A percentile compares a stretch with the other conserved stretches of the same genome.
phyloP scores from a whole-genome alignment of 2,888 invertebrate genomes.

The Abrostola tripartita region DNA sequence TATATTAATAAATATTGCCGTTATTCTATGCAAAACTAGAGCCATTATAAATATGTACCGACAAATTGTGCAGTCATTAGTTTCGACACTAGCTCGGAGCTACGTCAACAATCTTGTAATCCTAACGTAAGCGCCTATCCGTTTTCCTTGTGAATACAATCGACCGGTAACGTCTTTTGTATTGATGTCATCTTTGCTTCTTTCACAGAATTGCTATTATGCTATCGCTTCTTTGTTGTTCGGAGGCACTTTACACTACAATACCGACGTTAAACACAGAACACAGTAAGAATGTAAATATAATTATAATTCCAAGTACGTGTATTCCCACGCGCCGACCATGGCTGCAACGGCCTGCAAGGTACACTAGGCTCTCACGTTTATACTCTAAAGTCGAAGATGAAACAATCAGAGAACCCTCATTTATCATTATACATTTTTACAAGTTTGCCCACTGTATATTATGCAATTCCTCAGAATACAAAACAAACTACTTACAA shows the following conservation, averaged over 20 bases:
- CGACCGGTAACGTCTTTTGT: slow-evolving; percentile 51
- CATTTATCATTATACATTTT: slow-evolving; percentile 9
- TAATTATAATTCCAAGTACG: slow-evolving; percentile 73
- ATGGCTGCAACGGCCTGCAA: slow-evolving; percentile 58
- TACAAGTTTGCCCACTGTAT: background rate
- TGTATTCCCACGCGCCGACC: slow-evolving; percentile 75
- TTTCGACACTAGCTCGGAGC: slow-evolving; percentile 41
- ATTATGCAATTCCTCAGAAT: background rate
- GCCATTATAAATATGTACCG: slow-evolving; percentile 22
- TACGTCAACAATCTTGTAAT: slow-evolving; percentile 43
- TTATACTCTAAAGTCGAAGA: slow-evolving; percentile 9
- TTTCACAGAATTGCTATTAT: slow-evolving; percentile 55
- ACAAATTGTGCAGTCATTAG: slow-evolving; percentile 48
- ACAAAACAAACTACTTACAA: too few species aligned
- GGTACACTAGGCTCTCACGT: slow-evolving; percentile 16
- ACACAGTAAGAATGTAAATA: slow-evolving; percentile 72
- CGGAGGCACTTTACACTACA: slow-evolving; percentile 57
- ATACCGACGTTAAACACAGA: slow-evolving; percentile 60
- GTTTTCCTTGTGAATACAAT: slow-evolving; percentile 59
- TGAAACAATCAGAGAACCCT: background rate
- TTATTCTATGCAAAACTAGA: slow-evolving; percentile 14
- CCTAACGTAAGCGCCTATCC: slow-evolving; percentile 35
- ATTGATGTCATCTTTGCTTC: slow-evolving; percentile 56
- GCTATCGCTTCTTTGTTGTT: slow-evolving; percentile 62
- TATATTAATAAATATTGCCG: slow-evolving; percentile 1